These are phyloP conservation scores for Epizoanthus ramosus DNA, from an alignment of 92 coral and sea anemone genomes.

Conservation along the genomic window DNA sequence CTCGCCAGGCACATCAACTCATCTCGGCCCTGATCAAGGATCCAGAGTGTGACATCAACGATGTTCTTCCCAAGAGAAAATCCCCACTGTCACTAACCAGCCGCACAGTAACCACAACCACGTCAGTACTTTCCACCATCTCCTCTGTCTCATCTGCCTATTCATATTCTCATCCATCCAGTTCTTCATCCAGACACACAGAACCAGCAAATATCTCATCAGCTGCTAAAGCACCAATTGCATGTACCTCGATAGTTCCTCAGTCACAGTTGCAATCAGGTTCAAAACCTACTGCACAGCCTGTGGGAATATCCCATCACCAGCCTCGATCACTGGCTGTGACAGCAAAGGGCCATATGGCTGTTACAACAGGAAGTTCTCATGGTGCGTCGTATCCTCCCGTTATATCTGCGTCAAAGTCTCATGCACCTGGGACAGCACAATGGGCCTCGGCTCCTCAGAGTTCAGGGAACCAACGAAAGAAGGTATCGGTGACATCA, in stretches of 20 bases:
- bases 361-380: slow-evolving; percentile 30
- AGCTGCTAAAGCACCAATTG: slow-evolving; percentile 59
- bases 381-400: slow-evolving; percentile 19
- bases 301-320: slow-evolving; percentile 39
- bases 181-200: slow-evolving; percentile 59
- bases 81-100: slow-evolving; percentile 70
- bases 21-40: slow-evolving; percentile 96
- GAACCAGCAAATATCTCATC: slow-evolving; percentile 38
- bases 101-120: slow-evolving; percentile 50
- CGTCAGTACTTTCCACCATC: slow-evolving; percentile 66
- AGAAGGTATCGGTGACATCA: slow-evolving; percentile 62
- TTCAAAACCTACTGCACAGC: slow-evolving; percentile 26
- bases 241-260: slow-evolving; percentile 25
- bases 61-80: slow-evolving; percentile 94
- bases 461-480: slow-evolving; percentile 52
- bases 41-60: slow-evolving; percentile 97
- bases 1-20: slow-evolving; percentile 97
- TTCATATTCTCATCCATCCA: slow-evolving; percentile 50
- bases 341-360: slow-evolving; percentile 8
- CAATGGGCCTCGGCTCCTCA: slow-evolving; percentile 91
- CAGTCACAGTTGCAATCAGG: slow-evolving; percentile 1
- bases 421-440: slow-evolving; percentile 94
- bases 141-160: slow-evolving; percentile 59
- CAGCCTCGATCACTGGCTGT: slow-evolving; percentile 15
- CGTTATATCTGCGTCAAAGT: slow-evolving; percentile 25